Percentiles rank a stretch among this genome's conserved stretches.
phyloP scores from a whole-genome alignment of 2,113 vertebrate genomes.

The Fulica atra region DNA sequence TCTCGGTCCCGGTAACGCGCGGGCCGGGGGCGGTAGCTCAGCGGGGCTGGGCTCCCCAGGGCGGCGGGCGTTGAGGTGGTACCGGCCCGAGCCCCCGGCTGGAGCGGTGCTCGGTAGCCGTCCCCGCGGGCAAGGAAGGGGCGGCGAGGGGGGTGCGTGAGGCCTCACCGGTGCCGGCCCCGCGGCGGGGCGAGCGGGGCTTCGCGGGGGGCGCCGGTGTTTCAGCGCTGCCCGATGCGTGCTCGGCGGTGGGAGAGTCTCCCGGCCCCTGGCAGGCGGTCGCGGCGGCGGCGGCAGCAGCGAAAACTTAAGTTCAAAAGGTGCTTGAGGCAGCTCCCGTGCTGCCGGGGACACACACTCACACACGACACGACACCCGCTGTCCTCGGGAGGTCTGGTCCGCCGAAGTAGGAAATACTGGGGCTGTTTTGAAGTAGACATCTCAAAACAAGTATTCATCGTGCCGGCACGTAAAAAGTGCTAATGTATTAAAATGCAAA shows the following conservation, averaged over 20 bases:
- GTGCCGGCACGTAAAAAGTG: slow-evolving; percentile 15
- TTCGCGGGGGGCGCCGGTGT: neutral
- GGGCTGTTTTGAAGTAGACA: neutral
- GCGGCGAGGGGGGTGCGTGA: neutral
- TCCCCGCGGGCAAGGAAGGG: neutral
- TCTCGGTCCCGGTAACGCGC: neutral
- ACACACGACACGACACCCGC: no score
- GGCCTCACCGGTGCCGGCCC: no score
- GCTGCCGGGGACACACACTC: neutral
- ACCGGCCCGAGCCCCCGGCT: no score
- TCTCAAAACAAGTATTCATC: slow-evolving; percentile 35
- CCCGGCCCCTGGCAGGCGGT: neutral
- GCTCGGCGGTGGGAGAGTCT: no score
- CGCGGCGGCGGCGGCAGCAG: neutral
- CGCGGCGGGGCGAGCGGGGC: neutral
- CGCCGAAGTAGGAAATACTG: neutral
- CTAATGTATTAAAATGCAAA: slow-evolving; percentile 47
- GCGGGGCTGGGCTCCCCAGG: neutral
- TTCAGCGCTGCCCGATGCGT: neutral
- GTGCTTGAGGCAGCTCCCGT: neutral
- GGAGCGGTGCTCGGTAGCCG: no score
- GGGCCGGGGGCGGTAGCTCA: no score
- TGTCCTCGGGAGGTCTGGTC: neutral
- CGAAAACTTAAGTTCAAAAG: neutral
- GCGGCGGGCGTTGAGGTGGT: neutral